Base-by-base conservation (phyloP, 2,797 vertebrate genomes). In the Thamnophis elegans region DNA sequence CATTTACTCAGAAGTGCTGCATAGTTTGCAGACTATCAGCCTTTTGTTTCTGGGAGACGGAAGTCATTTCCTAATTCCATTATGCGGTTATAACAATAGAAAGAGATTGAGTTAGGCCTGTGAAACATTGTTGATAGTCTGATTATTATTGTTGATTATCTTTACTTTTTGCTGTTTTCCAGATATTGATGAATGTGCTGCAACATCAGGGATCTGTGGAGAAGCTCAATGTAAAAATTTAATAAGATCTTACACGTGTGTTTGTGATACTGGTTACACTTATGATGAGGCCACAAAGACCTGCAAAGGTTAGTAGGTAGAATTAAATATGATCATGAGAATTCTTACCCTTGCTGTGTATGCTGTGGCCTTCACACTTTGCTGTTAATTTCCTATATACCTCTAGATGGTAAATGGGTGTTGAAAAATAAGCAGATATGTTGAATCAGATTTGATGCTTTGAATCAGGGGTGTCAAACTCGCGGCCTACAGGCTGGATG, bases 121-220 rank as follows among this genome's bases (percentile, higher is more conserved):
- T 51, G 58, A 85, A 88, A 89, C 53, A 36, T 82, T 28, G 42
- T 93, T 91, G 42, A 90, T n/a, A 60, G 36, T 60, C 85, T 92
- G 65, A 94, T 91, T 91, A 18, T 55, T 94, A 1, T 68, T 89
- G 85, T 93, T 73, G 94, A 93, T 16, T 65, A 0, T 0, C 85
- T 42, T 89, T 91, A 20, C 22, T 53, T 92, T 94, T 94, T 95
- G 65, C 87, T 93, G 97, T 73, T 95, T 93, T 98, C 97, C 97
- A 99, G 99, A 99, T 94, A 94, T 98, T 93, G 93, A 99, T 2
- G 99, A 99, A 97, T 99, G 99, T 53, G 55, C 90, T 36, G 96
- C 96, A 95, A 55, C 96, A 92, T 26, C 94, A 1, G 94, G 88
- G 1, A 98, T 99, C 94, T 99, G 99, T 90, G 99, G 99, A 94